phyloP scores from a whole-genome alignment of 1,140 invertebrate species.

The Tachypleus tridentatus region DNA sequence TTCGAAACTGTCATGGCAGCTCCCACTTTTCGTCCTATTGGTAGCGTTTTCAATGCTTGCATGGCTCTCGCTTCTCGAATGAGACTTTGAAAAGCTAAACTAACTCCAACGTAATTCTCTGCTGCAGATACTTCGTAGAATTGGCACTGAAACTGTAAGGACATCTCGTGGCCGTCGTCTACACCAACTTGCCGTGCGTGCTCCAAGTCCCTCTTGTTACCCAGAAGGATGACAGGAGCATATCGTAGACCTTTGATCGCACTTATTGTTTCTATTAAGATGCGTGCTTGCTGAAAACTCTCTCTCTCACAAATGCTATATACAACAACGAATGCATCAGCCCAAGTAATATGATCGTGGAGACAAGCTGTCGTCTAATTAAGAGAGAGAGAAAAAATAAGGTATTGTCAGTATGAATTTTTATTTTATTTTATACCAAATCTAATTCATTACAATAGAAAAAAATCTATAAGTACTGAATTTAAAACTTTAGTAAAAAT shows the following conservation, averaged over 20 bases:
- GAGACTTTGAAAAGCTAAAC: slow-evolving; percentile 62
- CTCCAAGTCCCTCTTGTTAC: slow-evolving; percentile 70
- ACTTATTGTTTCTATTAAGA: slow-evolving; percentile 53
- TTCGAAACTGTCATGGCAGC: slow-evolving; percentile 60
- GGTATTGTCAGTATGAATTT: slow-evolving; percentile 6
- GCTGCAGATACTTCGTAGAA: slow-evolving; percentile 77
- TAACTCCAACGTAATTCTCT: slow-evolving; percentile 61
- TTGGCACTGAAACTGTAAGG: slow-evolving; percentile 60
- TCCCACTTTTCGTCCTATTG: slow-evolving; percentile 55
- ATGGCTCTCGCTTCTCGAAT: slow-evolving; percentile 51
- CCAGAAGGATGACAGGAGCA: slow-evolving; percentile 52
- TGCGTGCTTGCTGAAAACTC: slow-evolving; percentile 60
- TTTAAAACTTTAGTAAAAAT: not conserved
- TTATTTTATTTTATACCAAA: not conserved
- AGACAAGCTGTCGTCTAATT: slow-evolving; percentile 51
- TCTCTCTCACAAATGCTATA: slow-evolving; percentile 62
- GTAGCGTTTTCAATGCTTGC: slow-evolving; percentile 53
- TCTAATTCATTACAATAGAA: not conserved
- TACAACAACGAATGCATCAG: slow-evolving; percentile 70
- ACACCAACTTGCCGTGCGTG: slow-evolving; percentile 55
- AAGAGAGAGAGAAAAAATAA: slow-evolving; percentile 21
- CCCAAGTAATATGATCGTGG: slow-evolving; percentile 64
- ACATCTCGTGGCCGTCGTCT: slow-evolving; percentile 65
- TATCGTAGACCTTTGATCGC: slow-evolving; percentile 32
- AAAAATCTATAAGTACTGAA: not conserved